These are phyloP conservation scores for Diogma glabrata DNA, from an alignment of 2,888 invertebrate genomes.

Conservation along the genomic window DNA sequence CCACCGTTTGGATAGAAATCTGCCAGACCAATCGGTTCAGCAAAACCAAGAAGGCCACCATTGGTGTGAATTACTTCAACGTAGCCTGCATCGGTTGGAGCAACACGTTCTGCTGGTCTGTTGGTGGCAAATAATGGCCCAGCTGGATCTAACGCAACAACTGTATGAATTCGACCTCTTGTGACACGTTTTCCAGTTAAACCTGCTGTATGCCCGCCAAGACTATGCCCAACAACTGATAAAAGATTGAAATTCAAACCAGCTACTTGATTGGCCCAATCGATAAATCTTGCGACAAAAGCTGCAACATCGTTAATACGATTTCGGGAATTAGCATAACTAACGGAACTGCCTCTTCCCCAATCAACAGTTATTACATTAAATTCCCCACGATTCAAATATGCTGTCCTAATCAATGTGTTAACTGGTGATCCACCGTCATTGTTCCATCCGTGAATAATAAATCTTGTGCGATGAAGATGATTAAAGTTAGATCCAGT, in stretches of 20 bases:
- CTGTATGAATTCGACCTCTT: constrained; percentile 27
- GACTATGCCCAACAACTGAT: constrained; percentile 33
- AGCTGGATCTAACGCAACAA: constrained; percentile 35
- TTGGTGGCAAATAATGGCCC: constrained; percentile 27
- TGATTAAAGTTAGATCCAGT: constrained; percentile 20
- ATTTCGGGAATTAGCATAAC: constrained; percentile 28
- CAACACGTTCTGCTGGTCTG: constrained; percentile 27
- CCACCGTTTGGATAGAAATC: constrained; percentile 37
- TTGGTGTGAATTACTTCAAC: constrained; percentile 36
- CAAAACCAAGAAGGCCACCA: constrained; percentile 29
- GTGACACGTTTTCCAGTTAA: constrained; percentile 27
- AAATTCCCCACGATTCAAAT: constrained; percentile 26
- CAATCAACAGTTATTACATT: constrained; percentile 31
- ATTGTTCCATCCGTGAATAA: constrained; percentile 32
- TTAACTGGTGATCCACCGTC: constrained; percentile 28
- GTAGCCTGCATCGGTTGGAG: constrained; percentile 29
- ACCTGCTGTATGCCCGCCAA: constrained; percentile 34
- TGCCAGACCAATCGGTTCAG: constrained; percentile 28
- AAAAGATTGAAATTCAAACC: constrained; percentile 23
- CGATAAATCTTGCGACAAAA: constrained; percentile 26
- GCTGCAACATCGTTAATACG: constrained; percentile 26
- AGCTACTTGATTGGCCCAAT: constrained; percentile 22
- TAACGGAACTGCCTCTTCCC: constrained; percentile 28
- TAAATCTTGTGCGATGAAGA: constrained; percentile 18
- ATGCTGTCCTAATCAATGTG: constrained; percentile 27